Evolutionary conservation across 2,888 invertebrate species (phyloP).

Genomic region (Hyles lineata): DNA sequence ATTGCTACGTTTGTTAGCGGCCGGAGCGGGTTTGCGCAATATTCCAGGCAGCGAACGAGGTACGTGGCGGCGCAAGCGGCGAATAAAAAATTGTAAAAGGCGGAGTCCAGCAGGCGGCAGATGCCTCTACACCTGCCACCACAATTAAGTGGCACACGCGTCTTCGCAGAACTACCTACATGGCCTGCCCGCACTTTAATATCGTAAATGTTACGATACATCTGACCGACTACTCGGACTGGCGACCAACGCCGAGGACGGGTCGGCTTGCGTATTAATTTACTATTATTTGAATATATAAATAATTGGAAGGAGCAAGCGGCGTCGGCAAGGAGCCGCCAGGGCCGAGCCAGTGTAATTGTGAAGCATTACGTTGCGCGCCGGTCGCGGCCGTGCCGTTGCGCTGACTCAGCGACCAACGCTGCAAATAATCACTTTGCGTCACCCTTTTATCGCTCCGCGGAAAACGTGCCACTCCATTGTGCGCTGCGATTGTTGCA

Average conservation of each 20-base stretch:
- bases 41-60: constrained; percentile 50
- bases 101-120: constrained; percentile 73
- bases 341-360: constrained; percentile 20
- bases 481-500: constrained; percentile 61
- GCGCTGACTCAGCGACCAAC: constrained; percentile 80
- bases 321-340: constrained; percentile 5
- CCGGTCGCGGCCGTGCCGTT: constrained; percentile 44
- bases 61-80: constrained; percentile 48
- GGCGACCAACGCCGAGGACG: neutral
- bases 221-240: neutral
- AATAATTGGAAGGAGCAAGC: constrained; percentile 22
- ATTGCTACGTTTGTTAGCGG: constrained; percentile 60
- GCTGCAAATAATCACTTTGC: constrained; percentile 84
- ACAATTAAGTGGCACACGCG: constrained; percentile 77
- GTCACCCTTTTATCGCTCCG: constrained; percentile 80
- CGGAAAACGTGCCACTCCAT: constrained; percentile 74
- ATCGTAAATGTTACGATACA: constrained; percentile 2
- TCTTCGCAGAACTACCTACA: constrained; percentile 55
- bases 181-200: constrained; percentile 28
- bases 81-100: constrained; percentile 65
- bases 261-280: constrained; percentile 32
- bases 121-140: constrained; percentile 77
- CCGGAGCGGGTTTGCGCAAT: constrained; percentile 51
- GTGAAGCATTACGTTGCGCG: constrained; percentile 17
- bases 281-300: constrained; percentile 33